Percentiles rank a stretch among this genome's conserved stretches.
These are phyloP conservation scores for Chiloscyllium plagiosum DNA, from an alignment of 2,113 vertebrate species.

Conservation along the genomic window DNA sequence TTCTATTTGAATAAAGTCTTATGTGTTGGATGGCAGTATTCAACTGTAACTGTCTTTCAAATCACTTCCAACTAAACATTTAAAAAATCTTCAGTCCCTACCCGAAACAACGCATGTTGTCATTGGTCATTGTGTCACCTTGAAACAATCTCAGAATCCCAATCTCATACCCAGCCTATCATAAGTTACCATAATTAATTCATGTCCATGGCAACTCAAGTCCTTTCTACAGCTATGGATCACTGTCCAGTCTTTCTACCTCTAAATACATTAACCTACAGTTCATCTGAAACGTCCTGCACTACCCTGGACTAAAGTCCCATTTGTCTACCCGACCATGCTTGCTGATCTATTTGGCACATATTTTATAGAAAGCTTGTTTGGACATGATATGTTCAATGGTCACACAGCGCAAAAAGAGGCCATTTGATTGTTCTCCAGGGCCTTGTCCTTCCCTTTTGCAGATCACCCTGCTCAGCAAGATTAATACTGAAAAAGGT, in stretches of 20 bases:
- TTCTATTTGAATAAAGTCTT: no score
- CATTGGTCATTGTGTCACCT: neutral
- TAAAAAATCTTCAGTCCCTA: neutral
- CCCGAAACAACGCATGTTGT: no score
- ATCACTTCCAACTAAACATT: neutral
- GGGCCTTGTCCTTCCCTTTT: neutral
- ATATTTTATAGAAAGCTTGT: neutral
- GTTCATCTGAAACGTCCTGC: neutral
- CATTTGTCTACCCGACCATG: neutral
- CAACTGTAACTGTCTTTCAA: neutral
- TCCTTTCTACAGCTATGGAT: neutral
- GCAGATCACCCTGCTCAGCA: neutral
- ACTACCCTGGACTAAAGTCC: neutral
- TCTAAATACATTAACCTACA: neutral
- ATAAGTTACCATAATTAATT: neutral
- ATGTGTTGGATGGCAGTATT: neutral
- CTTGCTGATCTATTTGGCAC: neutral
- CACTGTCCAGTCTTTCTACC: neutral
- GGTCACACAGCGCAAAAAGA: neutral
- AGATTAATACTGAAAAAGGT: neutral
- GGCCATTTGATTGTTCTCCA: neutral
- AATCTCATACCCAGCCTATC: neutral
- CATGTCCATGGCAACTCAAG: neutral
- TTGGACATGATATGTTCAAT: neutral
- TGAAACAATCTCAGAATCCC: neutral